Conservation (phyloP, 2,113 vertebrate species). For the Okapia johnstoni region DNA sequence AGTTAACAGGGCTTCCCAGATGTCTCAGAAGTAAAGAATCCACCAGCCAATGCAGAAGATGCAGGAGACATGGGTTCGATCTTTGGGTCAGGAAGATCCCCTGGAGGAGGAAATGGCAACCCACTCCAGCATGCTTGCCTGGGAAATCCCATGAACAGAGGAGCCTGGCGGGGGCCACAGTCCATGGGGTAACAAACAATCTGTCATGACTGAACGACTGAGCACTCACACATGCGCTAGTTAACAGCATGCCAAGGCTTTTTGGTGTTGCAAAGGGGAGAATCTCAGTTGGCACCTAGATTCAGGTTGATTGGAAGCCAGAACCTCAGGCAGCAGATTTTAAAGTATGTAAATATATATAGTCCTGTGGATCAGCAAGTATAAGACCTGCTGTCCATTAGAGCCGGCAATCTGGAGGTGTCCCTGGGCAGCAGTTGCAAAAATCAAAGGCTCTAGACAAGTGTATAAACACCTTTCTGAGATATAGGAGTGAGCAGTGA, state of each 20-base stretch:
- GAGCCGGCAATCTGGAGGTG: neutral
- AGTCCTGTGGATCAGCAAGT: neutral
- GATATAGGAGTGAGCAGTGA: neutral
- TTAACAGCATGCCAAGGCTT: neutral
- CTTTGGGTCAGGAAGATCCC: neutral
- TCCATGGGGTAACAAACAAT: neutral
- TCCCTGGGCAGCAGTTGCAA: neutral
- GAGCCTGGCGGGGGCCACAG: neutral
- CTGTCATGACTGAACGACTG: neutral
- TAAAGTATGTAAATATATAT: neutral
- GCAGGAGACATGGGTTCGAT: accelerated
- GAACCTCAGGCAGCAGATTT: neutral
- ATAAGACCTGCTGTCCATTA: neutral
- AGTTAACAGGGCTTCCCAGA: neutral
- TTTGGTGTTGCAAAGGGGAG: neutral
- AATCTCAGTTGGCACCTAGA: neutral
- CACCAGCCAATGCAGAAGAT: neutral
- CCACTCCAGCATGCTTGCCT: neutral
- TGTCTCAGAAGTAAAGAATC: neutral
- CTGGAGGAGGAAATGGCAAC: neutral
- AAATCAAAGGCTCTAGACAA: neutral
- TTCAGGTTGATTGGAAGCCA: neutral
- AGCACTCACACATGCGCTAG: neutral
- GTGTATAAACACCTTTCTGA: neutral
- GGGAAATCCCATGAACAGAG: neutral